Base-by-base conservation (phyloP, 2,888 invertebrate genomes). In the Drosophila formosana region DNA sequence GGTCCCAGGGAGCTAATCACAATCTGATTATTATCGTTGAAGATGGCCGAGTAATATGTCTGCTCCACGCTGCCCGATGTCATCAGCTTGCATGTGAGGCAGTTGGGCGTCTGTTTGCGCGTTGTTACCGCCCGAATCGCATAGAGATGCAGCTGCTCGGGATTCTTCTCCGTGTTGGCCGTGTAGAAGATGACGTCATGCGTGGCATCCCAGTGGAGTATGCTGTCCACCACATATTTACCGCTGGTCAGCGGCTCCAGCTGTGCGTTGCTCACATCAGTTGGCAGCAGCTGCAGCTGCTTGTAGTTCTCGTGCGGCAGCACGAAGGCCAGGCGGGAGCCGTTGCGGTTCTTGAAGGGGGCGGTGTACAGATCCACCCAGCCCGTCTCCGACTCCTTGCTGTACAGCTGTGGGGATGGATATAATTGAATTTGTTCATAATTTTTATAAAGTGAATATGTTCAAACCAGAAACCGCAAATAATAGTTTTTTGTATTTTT, bases 1-100 rank as follows among this genome's bases (percentile, higher is more conserved):
- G 98, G 98, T 0, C 98, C 99, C 49, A 95, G 94, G 82, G 98
- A 98, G 68, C 94, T 95, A 70, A 98, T 93, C 8, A 95, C 94
- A 80, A 96, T 95, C 90, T 95, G 94, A 13, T 95, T 94, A 25
- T 94, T 95, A 63, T 94, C 94, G 91, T 96, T 97, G 89, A 97
- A 94, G 34, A 94, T 93, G 0, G 95, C 96, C 7, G 93, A 90
- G 50, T 89, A 93, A 53, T 92, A 93, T 34, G 78, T 91, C 73
- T 92, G 92, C 18, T 82, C 83, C 23, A 89, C 79, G 34, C 86
- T 89, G 51, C 88, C 91, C 34, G 90, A 90, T 43, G 67, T 77
- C 63, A 85, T 84, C 58, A 91, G 69, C 41, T 93, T 93, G 92
- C 98, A 98, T 0, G 97, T 96, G 87, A 98, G 93, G 92, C 98